phyloP scores from a whole-genome alignment of 1,140 invertebrate species.

The Zaprionus tsacasi region DNA sequence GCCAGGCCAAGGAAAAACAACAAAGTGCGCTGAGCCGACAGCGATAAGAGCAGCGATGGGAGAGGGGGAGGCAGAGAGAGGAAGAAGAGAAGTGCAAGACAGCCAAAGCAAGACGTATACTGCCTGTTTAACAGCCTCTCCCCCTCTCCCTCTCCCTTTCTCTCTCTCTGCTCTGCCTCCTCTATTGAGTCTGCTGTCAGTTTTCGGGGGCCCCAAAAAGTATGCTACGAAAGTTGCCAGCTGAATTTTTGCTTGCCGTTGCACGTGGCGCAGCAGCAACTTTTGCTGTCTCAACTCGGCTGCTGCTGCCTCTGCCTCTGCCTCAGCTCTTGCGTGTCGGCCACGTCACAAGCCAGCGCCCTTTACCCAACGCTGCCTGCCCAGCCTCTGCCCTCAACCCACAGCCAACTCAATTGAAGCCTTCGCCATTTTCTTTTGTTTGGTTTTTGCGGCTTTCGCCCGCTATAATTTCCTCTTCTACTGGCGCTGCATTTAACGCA shows the following conservation, averaged over 20 bases:
- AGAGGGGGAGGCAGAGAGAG: not conserved
- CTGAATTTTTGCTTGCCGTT: constrained; percentile 55
- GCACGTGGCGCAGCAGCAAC: constrained; percentile 59
- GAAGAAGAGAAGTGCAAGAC: not conserved
- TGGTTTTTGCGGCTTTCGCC: constrained; percentile 31
- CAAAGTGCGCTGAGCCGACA: constrained; percentile 60
- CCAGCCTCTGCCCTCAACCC: not conserved
- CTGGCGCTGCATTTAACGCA: constrained; percentile 70
- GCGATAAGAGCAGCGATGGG: not conserved
- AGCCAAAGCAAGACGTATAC: not conserved
- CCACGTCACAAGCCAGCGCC: constrained; percentile 26
- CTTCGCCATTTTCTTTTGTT: constrained; percentile 25
- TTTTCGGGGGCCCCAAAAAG: constrained; percentile 45
- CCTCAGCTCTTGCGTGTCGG: constrained; percentile 50
- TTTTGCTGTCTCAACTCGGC: constrained; percentile 49
- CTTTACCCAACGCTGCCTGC: constrained; percentile 6
- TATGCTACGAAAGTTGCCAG: constrained; percentile 63
- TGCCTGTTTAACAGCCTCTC: not conserved
- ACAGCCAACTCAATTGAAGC: constrained; percentile 6
- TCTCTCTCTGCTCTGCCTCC: not conserved
- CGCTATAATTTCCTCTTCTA: constrained; percentile 5
- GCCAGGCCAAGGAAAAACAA: constrained; percentile 59
- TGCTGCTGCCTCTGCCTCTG: not conserved
- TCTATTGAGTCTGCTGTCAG: constrained; percentile 33
- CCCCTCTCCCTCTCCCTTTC: not conserved